A percentile compares a stretch with the other conserved stretches of the same genome.
Evolutionary conservation across 1,140 invertebrate species (phyloP).

Genomic region (Cherax destructor): DNA sequence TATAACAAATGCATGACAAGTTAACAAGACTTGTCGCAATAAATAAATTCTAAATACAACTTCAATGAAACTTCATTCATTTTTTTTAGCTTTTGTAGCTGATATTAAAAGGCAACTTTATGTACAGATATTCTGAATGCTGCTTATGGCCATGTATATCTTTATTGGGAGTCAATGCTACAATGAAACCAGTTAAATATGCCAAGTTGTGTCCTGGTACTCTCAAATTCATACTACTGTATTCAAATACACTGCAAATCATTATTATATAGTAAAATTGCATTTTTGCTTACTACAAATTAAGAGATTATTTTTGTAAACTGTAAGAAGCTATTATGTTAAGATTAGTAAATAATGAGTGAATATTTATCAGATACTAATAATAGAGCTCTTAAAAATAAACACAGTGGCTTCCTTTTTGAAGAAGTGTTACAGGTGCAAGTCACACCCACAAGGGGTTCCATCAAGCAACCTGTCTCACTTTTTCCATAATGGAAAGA

Average conservation of each 20-base stretch:
- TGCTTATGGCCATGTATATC: not conserved
- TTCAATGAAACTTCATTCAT: not conserved
- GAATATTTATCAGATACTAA: not conserved
- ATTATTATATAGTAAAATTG: not conserved
- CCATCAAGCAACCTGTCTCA: not conserved
- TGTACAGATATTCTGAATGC: not conserved
- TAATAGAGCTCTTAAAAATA: not conserved
- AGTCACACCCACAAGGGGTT: not conserved
- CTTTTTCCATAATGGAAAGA: not conserved
- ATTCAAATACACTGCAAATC: not conserved
- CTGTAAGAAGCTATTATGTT: not conserved
- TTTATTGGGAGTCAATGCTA: not conserved
- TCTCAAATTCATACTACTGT: not conserved
- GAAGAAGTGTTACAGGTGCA: not conserved
- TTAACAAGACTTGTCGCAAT: not conserved
- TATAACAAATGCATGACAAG: not conserved
- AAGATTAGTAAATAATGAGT: not conserved
- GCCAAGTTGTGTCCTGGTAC: not conserved
- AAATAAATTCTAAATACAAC: too few species aligned
- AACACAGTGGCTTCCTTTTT: not conserved
- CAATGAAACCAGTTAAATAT: not conserved
- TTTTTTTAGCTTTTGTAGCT: not conserved
- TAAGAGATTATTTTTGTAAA: not conserved
- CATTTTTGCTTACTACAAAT: constrained; percentile 12
- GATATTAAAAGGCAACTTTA: not conserved